Conservation (phyloP, 1,140 invertebrate species). For the Drosophila hydei region DNA sequence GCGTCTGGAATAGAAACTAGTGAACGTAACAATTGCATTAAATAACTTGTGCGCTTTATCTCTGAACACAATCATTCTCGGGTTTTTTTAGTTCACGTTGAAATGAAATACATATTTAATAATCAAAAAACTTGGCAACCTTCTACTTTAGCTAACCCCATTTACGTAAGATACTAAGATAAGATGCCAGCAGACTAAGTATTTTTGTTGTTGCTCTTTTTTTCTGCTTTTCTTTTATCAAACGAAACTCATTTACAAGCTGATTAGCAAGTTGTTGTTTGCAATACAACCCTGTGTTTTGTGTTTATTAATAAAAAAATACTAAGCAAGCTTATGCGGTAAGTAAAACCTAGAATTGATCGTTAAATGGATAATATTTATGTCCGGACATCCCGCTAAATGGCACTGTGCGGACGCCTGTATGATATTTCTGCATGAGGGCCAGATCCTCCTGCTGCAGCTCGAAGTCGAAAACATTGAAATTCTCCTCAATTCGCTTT, state of each 20-base stretch:
- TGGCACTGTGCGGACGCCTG: conserved; percentile 85
- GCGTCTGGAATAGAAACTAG: conserved; percentile 27
- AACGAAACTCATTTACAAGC: conserved; percentile 24
- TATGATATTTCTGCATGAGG: conserved; percentile 87
- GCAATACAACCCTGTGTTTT: conserved; percentile 11
- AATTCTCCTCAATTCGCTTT: conserved; percentile 89
- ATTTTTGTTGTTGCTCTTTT: no score
- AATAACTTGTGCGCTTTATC: conserved; percentile 30
- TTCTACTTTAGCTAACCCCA: conserved; percentile 9
- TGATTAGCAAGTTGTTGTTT: conserved; percentile 5
- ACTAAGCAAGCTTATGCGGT: conserved; percentile 10
- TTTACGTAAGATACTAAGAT: conserved; percentile 52
- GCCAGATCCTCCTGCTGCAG: conserved; percentile 87
- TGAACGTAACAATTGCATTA: conserved; percentile 24
- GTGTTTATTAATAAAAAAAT: conserved; percentile 21
- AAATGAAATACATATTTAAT: conserved; percentile 10
- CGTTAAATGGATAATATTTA: conserved; percentile 87
- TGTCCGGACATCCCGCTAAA: conserved; percentile 84
- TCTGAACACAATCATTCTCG: conserved; percentile 13
- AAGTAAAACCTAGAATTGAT: conserved; percentile 74
- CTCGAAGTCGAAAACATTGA: conserved; percentile 90
- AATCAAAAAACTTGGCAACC: conserved; percentile 1
- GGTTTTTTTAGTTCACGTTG: background rate
- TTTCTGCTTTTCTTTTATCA: conserved; percentile 24
- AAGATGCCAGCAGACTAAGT: conserved; percentile 26